These are phyloP conservation scores for Trissonchulus sp. DNA, from an alignment of 2,888 invertebrate genomes.

Conservation along the genomic window DNA sequence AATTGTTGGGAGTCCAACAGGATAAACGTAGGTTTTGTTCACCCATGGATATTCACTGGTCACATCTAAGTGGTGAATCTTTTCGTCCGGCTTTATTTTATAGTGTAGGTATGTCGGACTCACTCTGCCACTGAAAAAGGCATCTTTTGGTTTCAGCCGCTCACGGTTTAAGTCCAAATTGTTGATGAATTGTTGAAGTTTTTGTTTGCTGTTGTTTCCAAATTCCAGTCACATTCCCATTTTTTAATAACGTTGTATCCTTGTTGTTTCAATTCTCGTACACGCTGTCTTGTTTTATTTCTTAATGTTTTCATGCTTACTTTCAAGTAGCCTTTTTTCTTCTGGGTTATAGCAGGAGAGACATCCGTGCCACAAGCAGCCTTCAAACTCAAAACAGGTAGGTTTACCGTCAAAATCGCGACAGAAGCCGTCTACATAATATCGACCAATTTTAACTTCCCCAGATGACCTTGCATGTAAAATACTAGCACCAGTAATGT, in stretches of 20 bases:
- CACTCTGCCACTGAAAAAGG: slow-evolving; percentile 43
- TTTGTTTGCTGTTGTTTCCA: too few relatives aligned
- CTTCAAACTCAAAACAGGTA: slow-evolving; percentile 37
- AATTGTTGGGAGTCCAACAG: slow-evolving; percentile 33
- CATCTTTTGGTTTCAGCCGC: too few relatives aligned
- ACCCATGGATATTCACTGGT: slow-evolving; percentile 45
- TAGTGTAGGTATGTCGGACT: slow-evolving; percentile 41
- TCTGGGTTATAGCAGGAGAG: background rate
- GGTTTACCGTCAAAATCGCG: too few relatives aligned
- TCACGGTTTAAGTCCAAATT: too few relatives aligned
- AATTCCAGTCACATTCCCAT: slow-evolving; percentile 43
- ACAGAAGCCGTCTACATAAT: slow-evolving; percentile 35
- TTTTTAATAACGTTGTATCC: slow-evolving; percentile 36
- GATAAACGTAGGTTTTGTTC: slow-evolving; percentile 40
- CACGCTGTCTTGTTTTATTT: background rate
- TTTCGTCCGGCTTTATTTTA: slow-evolving; percentile 34
- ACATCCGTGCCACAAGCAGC: slow-evolving; percentile 40
- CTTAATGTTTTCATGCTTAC: background rate
- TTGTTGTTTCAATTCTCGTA: background rate
- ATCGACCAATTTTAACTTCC: slow-evolving; percentile 34
- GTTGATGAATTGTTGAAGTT: too few relatives aligned
- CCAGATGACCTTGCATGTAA: slow-evolving; percentile 23
- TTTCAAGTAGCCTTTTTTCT: background rate
- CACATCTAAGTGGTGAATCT: slow-evolving; percentile 41
- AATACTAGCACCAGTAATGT: too few relatives aligned